Evolutionary conservation across 2,797 vertebrate species (phyloP).

Genomic region (Tolypeutes matacus): DNA sequence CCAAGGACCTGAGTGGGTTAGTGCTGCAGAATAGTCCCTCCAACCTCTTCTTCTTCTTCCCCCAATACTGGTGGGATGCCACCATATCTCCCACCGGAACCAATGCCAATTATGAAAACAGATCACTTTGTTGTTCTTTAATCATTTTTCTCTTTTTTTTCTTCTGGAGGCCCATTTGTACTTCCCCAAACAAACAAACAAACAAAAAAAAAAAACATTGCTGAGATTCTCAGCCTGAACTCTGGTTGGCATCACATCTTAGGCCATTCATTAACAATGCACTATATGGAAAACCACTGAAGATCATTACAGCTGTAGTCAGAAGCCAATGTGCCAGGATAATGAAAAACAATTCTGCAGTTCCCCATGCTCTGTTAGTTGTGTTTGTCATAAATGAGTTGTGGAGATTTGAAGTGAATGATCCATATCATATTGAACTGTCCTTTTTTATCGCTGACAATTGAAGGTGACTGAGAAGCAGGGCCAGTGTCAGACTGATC

Average conservation of each 20-base stretch:
- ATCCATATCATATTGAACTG: conserved; percentile 91
- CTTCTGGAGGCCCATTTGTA: conserved; percentile 73
- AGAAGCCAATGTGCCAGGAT: conserved; percentile 89
- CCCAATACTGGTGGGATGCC: background rate
- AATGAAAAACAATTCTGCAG: conserved; percentile 93
- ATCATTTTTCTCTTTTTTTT: conserved; percentile 51
- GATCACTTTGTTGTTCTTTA: background rate
- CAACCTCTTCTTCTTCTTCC: too few relatives aligned
- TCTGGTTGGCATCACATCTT: conserved; percentile 78
- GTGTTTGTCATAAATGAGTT: conserved; percentile 91
- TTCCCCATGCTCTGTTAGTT: conserved; percentile 89
- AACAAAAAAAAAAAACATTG: conserved; percentile 77
- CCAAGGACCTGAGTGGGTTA: background rate
- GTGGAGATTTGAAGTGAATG: conserved; percentile 91
- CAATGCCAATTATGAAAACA: background rate
- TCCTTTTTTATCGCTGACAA: conserved; percentile 90
- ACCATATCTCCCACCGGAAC: background rate
- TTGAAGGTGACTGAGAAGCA: conserved; percentile 91
- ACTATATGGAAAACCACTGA: conserved; percentile 88
- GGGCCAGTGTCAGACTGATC: conserved; percentile 87
- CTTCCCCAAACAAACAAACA: conserved; percentile 79
- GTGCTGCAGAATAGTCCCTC: background rate
- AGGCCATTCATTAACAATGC: conserved; percentile 85
- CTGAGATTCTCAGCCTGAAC: conserved; percentile 81
- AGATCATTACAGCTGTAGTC: conserved; percentile 93